Evolutionary conservation across 2,888 invertebrate species (phyloP).

Genomic region (Cryptosula pallasiana): DNA sequence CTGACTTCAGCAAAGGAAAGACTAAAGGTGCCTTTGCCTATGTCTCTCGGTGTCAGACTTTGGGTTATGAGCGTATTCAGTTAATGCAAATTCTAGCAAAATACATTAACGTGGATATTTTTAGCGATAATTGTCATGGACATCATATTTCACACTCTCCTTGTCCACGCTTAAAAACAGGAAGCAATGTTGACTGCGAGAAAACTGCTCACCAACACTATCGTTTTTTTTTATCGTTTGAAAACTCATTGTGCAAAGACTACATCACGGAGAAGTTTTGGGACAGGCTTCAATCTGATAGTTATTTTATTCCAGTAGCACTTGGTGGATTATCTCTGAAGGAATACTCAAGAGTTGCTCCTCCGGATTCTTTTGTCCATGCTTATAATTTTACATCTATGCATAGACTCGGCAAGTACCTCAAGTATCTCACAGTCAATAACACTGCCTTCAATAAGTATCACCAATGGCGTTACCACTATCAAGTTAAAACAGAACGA

Average conservation of each 20-base stretch:
- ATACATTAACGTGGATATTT: too few relatives aligned
- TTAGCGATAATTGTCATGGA: too few relatives aligned
- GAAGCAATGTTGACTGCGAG: too few relatives aligned
- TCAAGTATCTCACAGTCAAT: not conserved
- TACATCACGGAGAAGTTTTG: not conserved
- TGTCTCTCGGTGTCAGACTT: too few relatives aligned
- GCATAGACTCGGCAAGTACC: not conserved
- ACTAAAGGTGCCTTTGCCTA: too few relatives aligned
- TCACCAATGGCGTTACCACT: not conserved
- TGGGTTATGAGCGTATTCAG: too few relatives aligned
- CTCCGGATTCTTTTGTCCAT: not conserved
- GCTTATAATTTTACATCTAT: not conserved
- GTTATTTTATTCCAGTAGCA: not conserved
- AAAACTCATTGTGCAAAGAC: not conserved
- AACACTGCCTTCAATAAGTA: not conserved
- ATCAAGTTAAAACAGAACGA: not conserved
- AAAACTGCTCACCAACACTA: too few relatives aligned
- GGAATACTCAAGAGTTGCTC: not conserved
- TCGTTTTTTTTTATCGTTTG: not conserved
- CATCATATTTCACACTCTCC: too few relatives aligned
- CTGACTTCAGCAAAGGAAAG: too few relatives aligned
- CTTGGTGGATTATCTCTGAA: not conserved
- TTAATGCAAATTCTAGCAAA: too few relatives aligned
- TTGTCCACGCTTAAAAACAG: too few relatives aligned
- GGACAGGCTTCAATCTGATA: not conserved